Evolutionary conservation across 1,140 invertebrate genomes (phyloP).

Genomic region (Tigriopus japonicus): DNA sequence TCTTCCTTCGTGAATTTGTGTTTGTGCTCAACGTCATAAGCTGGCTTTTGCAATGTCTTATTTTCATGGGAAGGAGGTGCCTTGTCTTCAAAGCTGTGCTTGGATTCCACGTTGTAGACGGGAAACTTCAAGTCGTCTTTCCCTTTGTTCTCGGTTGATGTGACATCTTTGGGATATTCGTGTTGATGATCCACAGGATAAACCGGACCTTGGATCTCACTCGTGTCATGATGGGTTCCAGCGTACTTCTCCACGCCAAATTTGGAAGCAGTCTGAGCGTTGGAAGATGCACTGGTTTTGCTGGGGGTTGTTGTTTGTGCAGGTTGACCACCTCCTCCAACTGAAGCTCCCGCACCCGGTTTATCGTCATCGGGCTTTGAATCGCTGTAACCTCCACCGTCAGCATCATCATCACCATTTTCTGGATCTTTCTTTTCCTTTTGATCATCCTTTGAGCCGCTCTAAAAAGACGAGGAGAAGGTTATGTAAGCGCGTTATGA

Average conservation of each 20-base stretch:
- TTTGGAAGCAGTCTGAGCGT: not conserved
- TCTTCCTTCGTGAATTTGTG: constrained; percentile 11
- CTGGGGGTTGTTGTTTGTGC: too few relatives aligned
- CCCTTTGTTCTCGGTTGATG: not conserved
- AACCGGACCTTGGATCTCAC: constrained; percentile 1
- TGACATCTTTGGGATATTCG: constrained; percentile 8
- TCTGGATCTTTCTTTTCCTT: too few relatives aligned
- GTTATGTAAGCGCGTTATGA: too few relatives aligned
- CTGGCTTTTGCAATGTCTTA: not conserved
- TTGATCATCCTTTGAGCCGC: too few relatives aligned
- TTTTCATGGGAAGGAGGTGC: not conserved
- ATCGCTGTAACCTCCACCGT: too few relatives aligned
- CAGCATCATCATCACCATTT: too few relatives aligned
- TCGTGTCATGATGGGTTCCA: not conserved
- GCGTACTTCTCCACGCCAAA: not conserved
- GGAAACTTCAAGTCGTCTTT: constrained; percentile 10
- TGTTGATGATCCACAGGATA: constrained; percentile 12
- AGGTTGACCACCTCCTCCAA: too few relatives aligned
- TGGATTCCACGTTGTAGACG: constrained; percentile 1
- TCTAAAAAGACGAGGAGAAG: too few relatives aligned
- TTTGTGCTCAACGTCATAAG: constrained; percentile 1
- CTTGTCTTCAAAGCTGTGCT: constrained; percentile 8
- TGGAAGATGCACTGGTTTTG: too few relatives aligned
- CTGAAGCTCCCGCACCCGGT: too few relatives aligned
- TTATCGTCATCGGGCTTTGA: too few relatives aligned